A percentile compares a stretch with the other conserved stretches of the same genome.
Conservation (phyloP, 2,797 vertebrate species). For the Molossus molossus region DNA sequence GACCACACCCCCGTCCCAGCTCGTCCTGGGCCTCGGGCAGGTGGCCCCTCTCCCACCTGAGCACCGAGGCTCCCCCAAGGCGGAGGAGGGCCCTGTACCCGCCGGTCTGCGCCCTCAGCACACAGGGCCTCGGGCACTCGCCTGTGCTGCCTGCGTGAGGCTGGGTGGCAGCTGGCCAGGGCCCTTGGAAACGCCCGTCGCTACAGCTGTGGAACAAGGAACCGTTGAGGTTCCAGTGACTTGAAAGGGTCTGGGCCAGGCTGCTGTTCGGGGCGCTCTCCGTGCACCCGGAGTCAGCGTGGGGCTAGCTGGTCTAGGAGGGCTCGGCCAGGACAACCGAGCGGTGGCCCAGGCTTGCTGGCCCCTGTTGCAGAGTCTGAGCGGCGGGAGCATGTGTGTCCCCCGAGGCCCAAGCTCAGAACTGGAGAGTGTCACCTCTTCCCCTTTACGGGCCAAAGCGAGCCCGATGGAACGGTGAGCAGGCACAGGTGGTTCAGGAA, state of each 20-base stretch:
- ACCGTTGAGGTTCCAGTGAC: neutral
- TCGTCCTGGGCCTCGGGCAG: neutral
- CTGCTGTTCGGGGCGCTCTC: too few species aligned
- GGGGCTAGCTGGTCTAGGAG: too few species aligned
- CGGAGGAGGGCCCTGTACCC: neutral
- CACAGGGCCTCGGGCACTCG: neutral
- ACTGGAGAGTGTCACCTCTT: neutral
- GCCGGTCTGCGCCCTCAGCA: neutral
- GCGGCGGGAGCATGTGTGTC: rapidly evolving
- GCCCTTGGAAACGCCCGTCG: neutral
- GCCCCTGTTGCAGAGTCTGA: rapidly evolving
- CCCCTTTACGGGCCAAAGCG: neutral
- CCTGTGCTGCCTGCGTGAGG: neutral
- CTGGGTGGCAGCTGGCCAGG: neutral
- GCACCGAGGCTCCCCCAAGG: neutral
- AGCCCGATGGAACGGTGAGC: neutral
- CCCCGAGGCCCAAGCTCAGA: neutral
- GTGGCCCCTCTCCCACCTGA: neutral
- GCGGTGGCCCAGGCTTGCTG: neutral
- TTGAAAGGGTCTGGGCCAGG: neutral
- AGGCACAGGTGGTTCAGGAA: neutral
- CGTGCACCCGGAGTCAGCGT: neutral
- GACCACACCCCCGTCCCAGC: neutral
- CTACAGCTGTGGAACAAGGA: neutral
- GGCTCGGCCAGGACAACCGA: neutral